These are phyloP conservation scores for Centrocercus urophasianus DNA, from an alignment of 2,113 vertebrate genomes.

Conservation along the genomic window DNA sequence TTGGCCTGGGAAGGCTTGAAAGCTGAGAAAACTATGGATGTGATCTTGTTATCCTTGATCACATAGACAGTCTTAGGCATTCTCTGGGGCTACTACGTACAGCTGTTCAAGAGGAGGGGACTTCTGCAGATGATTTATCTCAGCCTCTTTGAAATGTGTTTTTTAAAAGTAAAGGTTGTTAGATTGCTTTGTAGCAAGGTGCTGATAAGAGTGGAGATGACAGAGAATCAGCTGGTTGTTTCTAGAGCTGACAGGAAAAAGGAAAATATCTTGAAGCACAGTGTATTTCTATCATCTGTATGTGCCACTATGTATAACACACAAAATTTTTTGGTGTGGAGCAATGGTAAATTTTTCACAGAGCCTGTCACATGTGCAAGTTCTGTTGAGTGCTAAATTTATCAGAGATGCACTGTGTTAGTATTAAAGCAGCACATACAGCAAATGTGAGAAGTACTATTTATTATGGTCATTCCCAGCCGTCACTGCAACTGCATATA, in stretches of 20 bases:
- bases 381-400: not conserved
- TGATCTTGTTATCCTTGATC: not conserved
- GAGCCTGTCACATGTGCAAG: not conserved
- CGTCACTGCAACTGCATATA: not conserved
- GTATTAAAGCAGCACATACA: not conserved
- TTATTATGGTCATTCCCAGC: not conserved
- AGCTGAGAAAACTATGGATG: not conserved
- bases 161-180: not conserved
- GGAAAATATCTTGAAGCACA: not conserved
- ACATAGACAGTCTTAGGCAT: not conserved
- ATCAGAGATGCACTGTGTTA: not conserved
- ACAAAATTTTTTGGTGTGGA: not conserved
- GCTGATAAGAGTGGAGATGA: not conserved
- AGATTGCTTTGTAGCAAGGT: not conserved
- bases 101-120: not conserved
- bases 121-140: not conserved
- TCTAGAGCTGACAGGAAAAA: not conserved
- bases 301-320: not conserved
- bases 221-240: not conserved
- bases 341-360: not conserved
- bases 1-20: not conserved
- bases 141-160: not conserved
- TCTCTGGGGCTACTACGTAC: not conserved
- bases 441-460: not conserved
- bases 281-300: fast-evolving